phyloP scores from a whole-genome alignment of 92 coral and sea anemone genomes.

The Ricordea florida region DNA sequence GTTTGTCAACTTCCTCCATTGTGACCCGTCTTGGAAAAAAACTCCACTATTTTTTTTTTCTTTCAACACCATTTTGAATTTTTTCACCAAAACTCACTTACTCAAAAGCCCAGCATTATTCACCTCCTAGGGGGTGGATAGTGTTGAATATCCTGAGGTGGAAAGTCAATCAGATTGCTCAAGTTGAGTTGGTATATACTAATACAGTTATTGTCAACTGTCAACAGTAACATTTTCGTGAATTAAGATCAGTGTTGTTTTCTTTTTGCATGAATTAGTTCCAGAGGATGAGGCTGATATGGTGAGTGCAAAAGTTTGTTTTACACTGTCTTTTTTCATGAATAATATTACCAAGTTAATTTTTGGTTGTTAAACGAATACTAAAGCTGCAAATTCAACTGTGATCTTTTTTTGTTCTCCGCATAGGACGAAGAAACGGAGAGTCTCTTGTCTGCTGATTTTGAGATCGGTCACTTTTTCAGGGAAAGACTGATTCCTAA shows the following conservation, averaged over 20 bases:
- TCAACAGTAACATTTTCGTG: not conserved
- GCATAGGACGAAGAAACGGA: constrained; percentile 94
- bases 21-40: too few species aligned
- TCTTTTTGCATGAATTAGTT: constrained; percentile 43
- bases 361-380: not conserved
- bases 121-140: too few species aligned
- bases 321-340: not conserved
- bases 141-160: too few species aligned
- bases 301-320: constrained; percentile 44
- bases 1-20: too few species aligned
- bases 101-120: too few species aligned
- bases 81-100: too few species aligned
- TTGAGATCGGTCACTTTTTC: constrained; percentile 98
- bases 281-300: constrained; percentile 91
- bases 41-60: too few species aligned
- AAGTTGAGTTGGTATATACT: too few species aligned
- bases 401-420: not conserved
- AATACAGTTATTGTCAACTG: too few species aligned
- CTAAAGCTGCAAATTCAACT: too few species aligned
- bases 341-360: not conserved
- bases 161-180: too few species aligned
- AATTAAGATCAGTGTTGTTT: not conserved
- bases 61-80: too few species aligned
- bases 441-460: constrained; percentile 83
- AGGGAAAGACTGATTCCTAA: constrained; percentile 94